These are phyloP conservation scores for Phyllotis vaccarum DNA, from an alignment of 2,797 vertebrate species.

Conservation along the genomic window DNA sequence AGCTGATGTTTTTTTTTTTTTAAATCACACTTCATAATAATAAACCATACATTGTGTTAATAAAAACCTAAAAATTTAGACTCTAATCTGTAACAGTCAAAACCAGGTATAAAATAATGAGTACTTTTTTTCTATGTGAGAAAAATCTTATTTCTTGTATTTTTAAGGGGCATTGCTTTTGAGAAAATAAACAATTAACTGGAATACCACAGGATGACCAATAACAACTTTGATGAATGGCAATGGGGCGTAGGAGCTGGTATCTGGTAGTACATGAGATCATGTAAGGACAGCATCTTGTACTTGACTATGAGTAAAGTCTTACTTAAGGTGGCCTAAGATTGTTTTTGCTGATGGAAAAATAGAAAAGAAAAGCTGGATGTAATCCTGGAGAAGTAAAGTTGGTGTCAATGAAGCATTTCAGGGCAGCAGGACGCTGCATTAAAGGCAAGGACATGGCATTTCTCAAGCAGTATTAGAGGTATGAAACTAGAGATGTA, in stretches of 20 bases:
- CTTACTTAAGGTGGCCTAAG: not conserved
- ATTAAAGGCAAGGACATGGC: not conserved
- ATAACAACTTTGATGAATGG: not conserved
- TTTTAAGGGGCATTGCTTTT: constrained; percentile 52
- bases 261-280: not conserved
- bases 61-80: constrained; percentile 24
- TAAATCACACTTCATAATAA: constrained; percentile 6
- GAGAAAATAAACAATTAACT: not conserved
- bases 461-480: not conserved
- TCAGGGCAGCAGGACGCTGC: not conserved
- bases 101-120: not conserved
- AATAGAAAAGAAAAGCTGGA: not conserved
- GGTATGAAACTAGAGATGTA: not conserved
- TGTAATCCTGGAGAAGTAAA: not conserved
- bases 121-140: not conserved
- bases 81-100: not conserved
- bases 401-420: not conserved
- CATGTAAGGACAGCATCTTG: not conserved
- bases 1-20: constrained; percentile 4
- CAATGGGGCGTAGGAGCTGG: not conserved
- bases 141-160: not conserved
- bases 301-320: not conserved
- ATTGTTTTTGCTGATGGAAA: constrained; percentile 38
- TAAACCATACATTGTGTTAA: not conserved
- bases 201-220: not conserved